Base-by-base conservation (phyloP, 2,888 invertebrate species). In the Tipula lateralis region DNA sequence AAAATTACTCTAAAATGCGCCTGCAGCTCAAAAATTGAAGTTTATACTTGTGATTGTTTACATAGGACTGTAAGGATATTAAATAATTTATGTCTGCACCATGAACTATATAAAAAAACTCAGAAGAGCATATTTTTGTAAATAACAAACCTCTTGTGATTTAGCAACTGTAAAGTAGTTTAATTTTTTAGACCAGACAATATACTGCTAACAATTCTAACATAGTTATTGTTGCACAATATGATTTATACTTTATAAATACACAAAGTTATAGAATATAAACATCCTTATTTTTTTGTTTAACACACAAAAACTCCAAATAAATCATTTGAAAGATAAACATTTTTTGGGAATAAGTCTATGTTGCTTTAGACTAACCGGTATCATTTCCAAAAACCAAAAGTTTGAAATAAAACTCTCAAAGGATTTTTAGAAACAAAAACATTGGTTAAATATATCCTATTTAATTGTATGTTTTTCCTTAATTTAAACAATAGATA, bases 401-500 rank as follows among this genome's bases (percentile, higher is more conserved):
- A 66, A 24, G 2, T 66, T 24, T 66, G 9, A 66, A 24, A 66
- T 1, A 66, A 9, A 66, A 66, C 12, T 24, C 66, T 66, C 66
- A 24, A 66, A 66, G 66, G 66, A 66, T 66, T 24, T 12, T 24
- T 50, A 16, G 7, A 50, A 50, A 66, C 24, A 66, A 19, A 50
- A 66, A 66, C 66, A 66, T 66, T 66, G 66, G 66, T 66, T 66
- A 7, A 32, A 7, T 66, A 9, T 66, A 66, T 66, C 66, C 66
- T 66, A 66, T 24, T 24, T 66, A 66, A 24, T 66, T 66, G 19
- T 50, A 44, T 44, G n/a, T 19, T 24, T 66, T 66, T 66, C 9
- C 66, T 66, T 66, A 66, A 66, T 66, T 66, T 66, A 66, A 24
- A 66, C 66, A 66, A 24, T 66, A 66, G 66, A 66, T 66, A 66